Evolutionary conservation across 2,888 invertebrate genomes (phyloP), one percentile per base, ranked within the genome.

Genomic region (Laspeyria flexula): DNA sequence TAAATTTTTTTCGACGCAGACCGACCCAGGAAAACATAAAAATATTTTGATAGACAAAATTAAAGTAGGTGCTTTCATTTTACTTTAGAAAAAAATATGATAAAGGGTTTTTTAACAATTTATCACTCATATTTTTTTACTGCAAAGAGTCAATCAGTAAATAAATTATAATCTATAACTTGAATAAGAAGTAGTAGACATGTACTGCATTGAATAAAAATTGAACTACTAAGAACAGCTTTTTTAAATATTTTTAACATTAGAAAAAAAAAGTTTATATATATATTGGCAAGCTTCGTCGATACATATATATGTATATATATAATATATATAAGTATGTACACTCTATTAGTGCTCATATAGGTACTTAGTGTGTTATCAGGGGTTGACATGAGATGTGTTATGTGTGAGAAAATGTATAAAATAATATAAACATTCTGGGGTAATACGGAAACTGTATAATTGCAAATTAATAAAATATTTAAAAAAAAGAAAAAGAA

Each of bases 341-440:
- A 78, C 67, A 75, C 53, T n/a, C n/a, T n/a, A 70, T 65, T 71
- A 68, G 79, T 81, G 81, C 77, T 62, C 52, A 40, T 60, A 62
- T 66, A 49, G 39, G 54, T 67, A 60, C 40, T 59, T 61, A 64
- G 71, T 65, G 63, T 65, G 40, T 66, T 60, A 60, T 50, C 29
- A 38, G 40, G 40, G 54, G 35, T 55, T 44, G 64, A 60, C 64
- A 82, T 83, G 81, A 78, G 60, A 72, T 71, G 78, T 84, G 80
- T 83, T 77, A 80, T 83, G 81, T 83, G 77, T 81, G 77, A 78
- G 60, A 63, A 65, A 72, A 73, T 75, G 65, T 70, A 71, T 73
- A 60, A 68, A 75, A 74, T 61, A 58, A 67, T 63, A 71, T 44
- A 34, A 69, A 58, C 55, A 67, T 55, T 70, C 46, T 66, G 69